Base-by-base conservation (phyloP, 2,888 invertebrate species). In the Drosophila greeni region DNA sequence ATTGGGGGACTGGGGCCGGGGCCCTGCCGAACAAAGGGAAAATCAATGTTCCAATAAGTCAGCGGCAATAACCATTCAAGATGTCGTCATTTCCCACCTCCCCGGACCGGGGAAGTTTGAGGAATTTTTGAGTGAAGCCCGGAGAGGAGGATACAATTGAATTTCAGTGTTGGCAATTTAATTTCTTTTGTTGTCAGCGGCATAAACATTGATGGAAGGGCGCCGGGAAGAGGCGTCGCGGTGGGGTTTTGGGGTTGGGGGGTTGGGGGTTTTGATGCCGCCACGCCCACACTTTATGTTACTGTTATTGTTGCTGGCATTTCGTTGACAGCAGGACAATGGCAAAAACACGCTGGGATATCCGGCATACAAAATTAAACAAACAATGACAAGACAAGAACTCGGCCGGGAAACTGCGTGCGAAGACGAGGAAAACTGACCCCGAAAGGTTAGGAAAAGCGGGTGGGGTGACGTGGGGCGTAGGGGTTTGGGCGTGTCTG, bases 311-410 rank as follows among this genome's bases (percentile, higher is more conserved):
- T 61, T 73, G 75, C 56, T 81, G 71, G 73, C 70, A 62, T 77
- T 75, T 70, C 70, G 74, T 66, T 81, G 75, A 82, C 81, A 84
- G 75, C 73, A 82, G 74, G 77, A 82, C 83, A 84, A 84, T 83
- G 70, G 80, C 51, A 78, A 68, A 72, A 72, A 72, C 76, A 81
- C 70, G 78, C 75, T 74, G 74, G 81, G 83, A 73, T 74, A 77
- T 84, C 83, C 82, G 77, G 74, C 72, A 73, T 71, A 85, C 79
- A 85, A 83, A 83, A 85, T 84, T 84, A 74, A 83, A 76, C 82
- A 83, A 83, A 75, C 83, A 85, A 82, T 83, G 84, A 85, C 79
- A 85, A 70, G 70, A 74, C 82, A 76, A 74, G 67, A 74, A 70
- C 72, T 70, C 39, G 64, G 62, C 62, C 67, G 64, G 65, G 67